These are phyloP conservation scores for Discoglossus pictus DNA, from an alignment of 2,797 vertebrate species.

Conservation along the genomic window DNA sequence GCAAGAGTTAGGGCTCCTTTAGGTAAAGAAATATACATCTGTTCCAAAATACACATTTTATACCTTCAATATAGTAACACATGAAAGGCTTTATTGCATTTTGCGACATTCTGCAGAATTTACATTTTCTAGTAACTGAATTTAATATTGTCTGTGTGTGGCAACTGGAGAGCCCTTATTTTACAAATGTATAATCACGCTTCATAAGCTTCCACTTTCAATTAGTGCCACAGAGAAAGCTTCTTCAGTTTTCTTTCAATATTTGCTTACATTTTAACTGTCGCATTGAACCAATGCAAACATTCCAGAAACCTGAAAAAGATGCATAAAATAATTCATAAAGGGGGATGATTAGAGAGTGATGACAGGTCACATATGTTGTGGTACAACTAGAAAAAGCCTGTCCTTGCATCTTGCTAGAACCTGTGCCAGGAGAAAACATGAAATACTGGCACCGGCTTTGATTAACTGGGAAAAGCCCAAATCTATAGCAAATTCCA, in stretches of 20 bases:
- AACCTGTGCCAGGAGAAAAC: constrained; percentile 49
- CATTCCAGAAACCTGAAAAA: constrained; percentile 4
- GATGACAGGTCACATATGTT: constrained; percentile 49
- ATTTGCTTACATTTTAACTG: constrained; percentile 40
- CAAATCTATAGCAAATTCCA: constrained; percentile 52
- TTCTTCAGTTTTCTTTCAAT: constrained; percentile 4
- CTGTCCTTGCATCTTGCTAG: constrained; percentile 51
- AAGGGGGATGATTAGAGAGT: constrained; percentile 2
- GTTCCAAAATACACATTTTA: too few relatives aligned
- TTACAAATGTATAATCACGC: not conserved
- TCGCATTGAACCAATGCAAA: constrained; percentile 37
- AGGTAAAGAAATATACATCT: too few relatives aligned
- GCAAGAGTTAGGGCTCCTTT: too few relatives aligned
- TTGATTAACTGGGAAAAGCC: constrained; percentile 48
- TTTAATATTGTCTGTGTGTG: not conserved
- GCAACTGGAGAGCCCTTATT: not conserved
- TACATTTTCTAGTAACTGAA: not conserved
- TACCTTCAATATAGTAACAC: too few relatives aligned
- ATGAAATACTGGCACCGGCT: constrained; percentile 40
- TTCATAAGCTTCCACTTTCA: constrained; percentile 1
- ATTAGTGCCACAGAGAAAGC: not conserved
- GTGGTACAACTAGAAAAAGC: constrained; percentile 38
- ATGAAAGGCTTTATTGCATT: too few relatives aligned
- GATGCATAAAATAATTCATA: constrained; percentile 13
- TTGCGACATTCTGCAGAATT: not conserved